phyloP scores from a whole-genome alignment of 2,113 vertebrate species.

The Neotoma lepida region DNA sequence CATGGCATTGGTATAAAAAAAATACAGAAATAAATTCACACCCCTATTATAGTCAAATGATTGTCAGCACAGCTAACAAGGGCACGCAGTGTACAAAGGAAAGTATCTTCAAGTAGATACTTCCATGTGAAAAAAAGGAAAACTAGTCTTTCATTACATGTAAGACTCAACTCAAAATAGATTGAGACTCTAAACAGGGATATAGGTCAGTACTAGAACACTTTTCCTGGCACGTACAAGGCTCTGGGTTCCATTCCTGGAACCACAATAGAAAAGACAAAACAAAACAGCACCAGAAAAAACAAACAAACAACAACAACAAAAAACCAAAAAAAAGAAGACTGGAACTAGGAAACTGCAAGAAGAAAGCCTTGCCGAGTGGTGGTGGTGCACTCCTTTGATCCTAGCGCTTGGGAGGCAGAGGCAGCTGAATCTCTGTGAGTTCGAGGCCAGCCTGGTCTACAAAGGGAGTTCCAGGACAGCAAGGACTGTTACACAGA shows the following conservation, averaged over 20 bases:
- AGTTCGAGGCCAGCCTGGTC: too few relatives aligned
- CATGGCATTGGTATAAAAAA: not conserved
- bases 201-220: not conserved
- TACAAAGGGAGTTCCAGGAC: too few relatives aligned
- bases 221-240: not conserved
- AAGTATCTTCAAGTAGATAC: not conserved
- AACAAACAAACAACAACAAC: rapidly evolving
- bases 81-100: not conserved
- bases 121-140: not conserved
- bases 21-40: not conserved
- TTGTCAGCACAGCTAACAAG: not conserved
- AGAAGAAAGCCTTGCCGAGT: not conserved
- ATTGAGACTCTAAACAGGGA: not conserved
- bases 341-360: not conserved
- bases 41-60: not conserved
- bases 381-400: too few relatives aligned
- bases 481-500: too few relatives aligned
- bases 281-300: not conserved
- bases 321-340: too few relatives aligned
- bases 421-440: too few relatives aligned
- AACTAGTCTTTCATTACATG: not conserved
- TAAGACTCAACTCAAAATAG: not conserved
- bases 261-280: not conserved
- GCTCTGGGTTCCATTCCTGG: not conserved
- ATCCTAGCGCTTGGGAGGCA: too few relatives aligned